Evolutionary conservation across 2,888 invertebrate species (phyloP).

Genomic region (Chirona hameri): DNA sequence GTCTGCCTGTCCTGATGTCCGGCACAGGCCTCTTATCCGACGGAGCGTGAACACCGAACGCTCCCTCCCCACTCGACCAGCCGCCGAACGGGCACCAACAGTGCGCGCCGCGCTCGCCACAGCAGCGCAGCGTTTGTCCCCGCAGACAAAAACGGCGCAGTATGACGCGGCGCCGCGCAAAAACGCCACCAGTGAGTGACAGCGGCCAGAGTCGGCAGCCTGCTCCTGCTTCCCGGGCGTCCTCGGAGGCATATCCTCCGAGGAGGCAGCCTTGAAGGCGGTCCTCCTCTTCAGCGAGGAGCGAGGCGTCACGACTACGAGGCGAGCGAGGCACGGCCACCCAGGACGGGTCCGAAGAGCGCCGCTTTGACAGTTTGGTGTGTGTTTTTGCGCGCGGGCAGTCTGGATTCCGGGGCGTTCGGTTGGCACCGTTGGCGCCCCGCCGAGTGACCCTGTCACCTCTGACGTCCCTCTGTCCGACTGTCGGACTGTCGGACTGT

Average conservation of each 20-base stretch:
- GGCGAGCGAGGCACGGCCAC: no score
- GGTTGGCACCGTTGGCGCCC: no score
- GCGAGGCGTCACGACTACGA: background rate
- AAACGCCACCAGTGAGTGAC: background rate
- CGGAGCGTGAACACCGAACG: no score
- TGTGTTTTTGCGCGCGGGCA: no score
- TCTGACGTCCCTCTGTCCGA: no score
- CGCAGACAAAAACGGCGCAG: background rate
- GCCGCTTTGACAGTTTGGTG: no score
- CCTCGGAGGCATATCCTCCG: background rate
- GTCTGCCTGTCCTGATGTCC: no score
- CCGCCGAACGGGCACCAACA: background rate
- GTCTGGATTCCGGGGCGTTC: no score
- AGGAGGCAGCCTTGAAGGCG: background rate
- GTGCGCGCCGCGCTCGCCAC: background rate
- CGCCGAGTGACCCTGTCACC: no score
- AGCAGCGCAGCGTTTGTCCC: background rate
- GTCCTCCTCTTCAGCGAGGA: background rate
- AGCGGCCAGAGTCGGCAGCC: background rate
- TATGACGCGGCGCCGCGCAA: background rate
- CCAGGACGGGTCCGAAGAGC: no score
- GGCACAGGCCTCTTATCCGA: no score
- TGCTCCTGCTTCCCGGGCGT: background rate
- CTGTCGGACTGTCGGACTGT: no score
- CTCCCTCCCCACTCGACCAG: background rate